Evolutionary conservation across 2,888 invertebrate genomes (phyloP), one percentile per base, ranked within the genome.

Genomic region (Perdita meconis): DNA sequence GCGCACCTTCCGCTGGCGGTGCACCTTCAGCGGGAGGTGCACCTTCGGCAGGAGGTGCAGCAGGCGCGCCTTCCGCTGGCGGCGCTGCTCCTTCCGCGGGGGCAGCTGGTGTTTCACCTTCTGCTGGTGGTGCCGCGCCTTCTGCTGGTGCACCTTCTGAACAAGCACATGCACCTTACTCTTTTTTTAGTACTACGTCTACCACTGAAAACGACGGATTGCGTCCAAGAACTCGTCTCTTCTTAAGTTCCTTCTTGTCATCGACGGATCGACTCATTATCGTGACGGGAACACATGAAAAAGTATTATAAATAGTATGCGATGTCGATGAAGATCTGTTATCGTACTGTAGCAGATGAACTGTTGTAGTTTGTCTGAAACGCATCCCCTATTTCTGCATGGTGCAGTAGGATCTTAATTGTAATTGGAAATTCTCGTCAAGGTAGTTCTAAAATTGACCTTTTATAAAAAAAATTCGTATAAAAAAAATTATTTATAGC

Each of bases 1-100:
- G 40, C n/a, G 40, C 40, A 40, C 40, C 40, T 44, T 85, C 88
- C 16, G 81, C 63, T 10, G 87, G 84, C 36, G 87, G 79, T 30
- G 86, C 91, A 88, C 82, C 93, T 90, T 89, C 91, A 87, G 90
- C 92, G 72, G 86, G 86, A 26, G 85, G 73, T 10, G 81, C 85
- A 67, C 87, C 90, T 83, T 88, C 90, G 12, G 88, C 87, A 10
- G 89, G 86, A 55, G 88, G 83, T 66, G 73, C 47, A 22, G 47
- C 12, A 10, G 85, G 82, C 4, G 86, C 90, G 0, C 84, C 89
- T 72, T 87, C 88, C 4, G 86, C 82, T 2, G 81, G 66, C 13
- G 85, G 83, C 0, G 87, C 65, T 42, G 86, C 84, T 89, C 91
- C 91, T 61, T 92, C 93, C 0, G 91, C 89, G 1, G 92, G 90